Base-by-base conservation (phyloP, 2,797 vertebrate species). In the Neosilurus mollespiculum region DNA sequence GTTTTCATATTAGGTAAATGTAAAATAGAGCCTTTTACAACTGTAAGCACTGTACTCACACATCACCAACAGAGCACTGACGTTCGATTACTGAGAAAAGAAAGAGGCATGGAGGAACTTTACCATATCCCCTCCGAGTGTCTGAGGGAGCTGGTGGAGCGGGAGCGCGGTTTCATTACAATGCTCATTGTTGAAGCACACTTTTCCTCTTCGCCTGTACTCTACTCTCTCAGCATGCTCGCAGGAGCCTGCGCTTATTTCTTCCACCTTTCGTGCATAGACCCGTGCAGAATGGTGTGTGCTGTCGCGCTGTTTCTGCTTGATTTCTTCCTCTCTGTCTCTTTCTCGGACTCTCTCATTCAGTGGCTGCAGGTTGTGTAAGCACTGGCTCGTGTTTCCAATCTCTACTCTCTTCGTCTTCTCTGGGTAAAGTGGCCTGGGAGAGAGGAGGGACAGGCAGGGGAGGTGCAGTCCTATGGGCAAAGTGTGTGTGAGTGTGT, bases 141-240 rank as follows among this genome's bases (percentile, higher is more conserved):
- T 92, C 93, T 94, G 82, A 96, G 92, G 81, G 95, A 96, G 93
- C 96, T 96, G 78, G 96, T 96, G 84, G 96, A 96, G 82, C 95
- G 92, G 22, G 96, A 96, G 90, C 96, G 93, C 64, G 96, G 95
- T 92, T 96, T 96, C 94, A 96, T 93, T 80, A 96, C 87, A 93
- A 96, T 96, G 89, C 96, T 96, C 96, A 96, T 96, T 88, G 90
- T 90, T 85, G 85, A 87, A 88, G 2, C 53, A 15, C 22, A 69
- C 53, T 76, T 53, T 5, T 53, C 49, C 30, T 78, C 56, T 26
- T 24, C 18, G 6, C 54, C 43, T 58, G 65, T 49, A 18, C 24
- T 81, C 66, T 70, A 70, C 12, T 37, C 53, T 43, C 7, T 26
- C 10, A 24, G 56, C 77, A 73, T 75, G 73, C 71, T 84, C 65